Conservation (phyloP, 2,113 vertebrate species). For the Neolamprologus brichardi region DNA sequence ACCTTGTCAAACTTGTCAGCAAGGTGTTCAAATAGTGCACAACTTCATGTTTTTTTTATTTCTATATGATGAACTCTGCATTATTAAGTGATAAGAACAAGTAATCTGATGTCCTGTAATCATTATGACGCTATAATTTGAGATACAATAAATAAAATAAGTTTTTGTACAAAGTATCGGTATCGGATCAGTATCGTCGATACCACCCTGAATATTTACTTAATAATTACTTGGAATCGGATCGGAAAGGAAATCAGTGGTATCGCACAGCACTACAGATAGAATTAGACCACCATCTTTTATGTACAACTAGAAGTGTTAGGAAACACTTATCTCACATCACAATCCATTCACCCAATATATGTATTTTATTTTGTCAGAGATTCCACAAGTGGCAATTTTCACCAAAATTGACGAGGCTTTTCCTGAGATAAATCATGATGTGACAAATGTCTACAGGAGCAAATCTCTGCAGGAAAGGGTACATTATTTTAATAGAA, state of each 20-base stretch:
- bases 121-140: fast-evolving
- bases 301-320: fast-evolving
- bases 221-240: no score
- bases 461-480: fast-evolving
- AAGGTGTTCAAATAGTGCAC: fast-evolving
- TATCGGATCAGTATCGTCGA: no score
- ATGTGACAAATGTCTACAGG: fast-evolving
- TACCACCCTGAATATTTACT: no score
- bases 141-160: no score
- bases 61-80: no score
- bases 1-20: no score
- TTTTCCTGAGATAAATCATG: fast-evolving
- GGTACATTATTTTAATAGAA: fast-evolving
- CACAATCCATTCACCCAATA: fast-evolving
- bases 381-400: not conserved
- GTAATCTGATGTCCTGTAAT: no score
- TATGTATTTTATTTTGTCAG: not conserved
- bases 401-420: not conserved
- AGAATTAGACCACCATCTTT: fast-evolving
- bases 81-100: no score
- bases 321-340: not conserved
- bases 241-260: no score
- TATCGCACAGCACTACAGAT: not conserved
- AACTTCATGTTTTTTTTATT: no score
- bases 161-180: no score